These are phyloP conservation scores for Selene dorsalis DNA, from an alignment of 2,797 vertebrate genomes.

Conservation along the genomic window DNA sequence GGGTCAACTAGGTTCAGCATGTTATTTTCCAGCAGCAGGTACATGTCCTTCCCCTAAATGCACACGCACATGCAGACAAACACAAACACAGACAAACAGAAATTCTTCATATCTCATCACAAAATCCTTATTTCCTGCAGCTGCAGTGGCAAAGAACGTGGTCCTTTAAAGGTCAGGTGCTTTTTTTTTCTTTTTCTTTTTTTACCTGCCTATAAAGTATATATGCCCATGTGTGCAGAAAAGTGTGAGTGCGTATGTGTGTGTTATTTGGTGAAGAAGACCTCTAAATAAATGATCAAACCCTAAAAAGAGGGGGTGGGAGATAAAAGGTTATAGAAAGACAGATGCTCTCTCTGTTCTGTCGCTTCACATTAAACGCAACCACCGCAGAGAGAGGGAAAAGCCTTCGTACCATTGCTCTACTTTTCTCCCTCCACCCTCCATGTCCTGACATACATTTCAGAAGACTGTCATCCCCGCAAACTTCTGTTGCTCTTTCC, in stretches of 20 bases:
- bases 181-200: background rate
- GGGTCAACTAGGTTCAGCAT: slow-evolving; percentile 97
- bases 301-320: slow-evolving; percentile 31
- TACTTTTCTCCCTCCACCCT: slow-evolving; percentile 35
- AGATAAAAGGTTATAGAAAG: slow-evolving; percentile 62
- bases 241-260: background rate
- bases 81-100: slow-evolving; percentile 30
- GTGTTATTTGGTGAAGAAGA: slow-evolving; percentile 12
- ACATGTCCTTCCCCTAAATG: slow-evolving; percentile 98
- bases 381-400: slow-evolving; percentile 26
- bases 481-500: slow-evolving; percentile 26
- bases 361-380: slow-evolving; percentile 68
- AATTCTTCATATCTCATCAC: slow-evolving; percentile 43
- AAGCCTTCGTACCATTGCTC: slow-evolving; percentile 37
- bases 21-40: slow-evolving; percentile 95
- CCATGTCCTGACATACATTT: slow-evolving; percentile 41
- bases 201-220: slow-evolving; percentile 23
- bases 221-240: slow-evolving; percentile 14
- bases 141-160: background rate
- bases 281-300: slow-evolving; percentile 74
- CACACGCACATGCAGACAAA: slow-evolving; percentile 30
- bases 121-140: slow-evolving; percentile 45
- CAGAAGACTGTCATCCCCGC: background rate
- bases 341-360: slow-evolving; percentile 49
- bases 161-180: slow-evolving; percentile 28